Evolutionary conservation across 1,140 invertebrate genomes (phyloP).

Genomic region (Drosophila arizonae): DNA sequence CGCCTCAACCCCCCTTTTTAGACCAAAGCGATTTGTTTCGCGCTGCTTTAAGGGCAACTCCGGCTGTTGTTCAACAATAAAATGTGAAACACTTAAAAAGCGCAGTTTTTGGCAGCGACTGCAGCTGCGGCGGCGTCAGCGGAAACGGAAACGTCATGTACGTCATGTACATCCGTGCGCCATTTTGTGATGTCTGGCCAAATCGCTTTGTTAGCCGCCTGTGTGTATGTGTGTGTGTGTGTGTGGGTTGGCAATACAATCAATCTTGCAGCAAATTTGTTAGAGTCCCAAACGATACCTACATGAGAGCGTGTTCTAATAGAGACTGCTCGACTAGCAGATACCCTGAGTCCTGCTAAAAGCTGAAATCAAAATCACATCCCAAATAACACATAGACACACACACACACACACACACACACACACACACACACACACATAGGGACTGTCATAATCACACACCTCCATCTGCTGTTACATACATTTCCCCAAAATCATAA

Average conservation of each 20-base stretch:
- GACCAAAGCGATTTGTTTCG: conserved; percentile 30
- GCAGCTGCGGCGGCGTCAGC: conserved; percentile 34
- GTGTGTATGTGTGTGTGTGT: conserved; percentile 30
- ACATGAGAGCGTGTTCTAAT: neutral
- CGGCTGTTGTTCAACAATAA: conserved; percentile 34
- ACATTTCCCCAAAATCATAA: too few species aligned
- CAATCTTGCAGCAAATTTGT: conserved; percentile 77
- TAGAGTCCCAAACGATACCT: conserved; percentile 38
- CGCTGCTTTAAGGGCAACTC: conserved; percentile 14
- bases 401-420: too few species aligned
- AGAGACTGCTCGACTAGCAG: neutral
- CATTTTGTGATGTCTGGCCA: conserved; percentile 51
- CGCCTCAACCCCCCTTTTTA: neutral
- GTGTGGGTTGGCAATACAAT: conserved; percentile 63
- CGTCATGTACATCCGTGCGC: conserved; percentile 72
- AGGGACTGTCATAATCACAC: too few species aligned
- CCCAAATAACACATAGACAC: too few species aligned
- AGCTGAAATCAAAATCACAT: too few species aligned
- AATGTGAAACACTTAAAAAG: conserved; percentile 49
- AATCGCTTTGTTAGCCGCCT: conserved; percentile 28
- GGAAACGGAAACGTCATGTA: conserved; percentile 75
- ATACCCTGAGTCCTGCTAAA: too few species aligned
- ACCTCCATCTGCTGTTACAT: too few species aligned
- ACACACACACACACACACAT: too few species aligned
- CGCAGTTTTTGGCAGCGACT: conserved; percentile 12